Evolutionary conservation across 1,140 invertebrate species (phyloP), one percentile per base, ranked within the genome.

Genomic region (Mercenaria mercenaria): DNA sequence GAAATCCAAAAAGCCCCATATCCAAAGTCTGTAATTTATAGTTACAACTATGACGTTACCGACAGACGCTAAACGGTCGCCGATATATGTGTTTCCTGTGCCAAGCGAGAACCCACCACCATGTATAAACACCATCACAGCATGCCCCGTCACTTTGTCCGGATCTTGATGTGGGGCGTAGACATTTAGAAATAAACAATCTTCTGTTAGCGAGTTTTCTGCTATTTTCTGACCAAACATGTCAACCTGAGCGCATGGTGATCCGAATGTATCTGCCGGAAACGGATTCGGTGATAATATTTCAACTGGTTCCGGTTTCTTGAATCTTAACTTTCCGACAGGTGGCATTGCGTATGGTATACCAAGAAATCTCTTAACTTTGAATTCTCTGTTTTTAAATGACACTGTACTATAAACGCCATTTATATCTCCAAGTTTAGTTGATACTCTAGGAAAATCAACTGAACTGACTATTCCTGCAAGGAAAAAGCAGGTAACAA

Each of bases 281-380:
- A 43, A 47, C 23, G 72, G 72, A 64, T 64, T 64, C 26, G n/a
- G n/a, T 29, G 39, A 11, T 3, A 76, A 76, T n/a, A 13, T 95
- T 98, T 98, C 13, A 99, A 97, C 95, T 99, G 99, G 96, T 99
- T 98, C 97, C 99, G 99, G 91, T 97, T 98, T 90, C 99, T 96
- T 43, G n/a, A 76, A 76, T 50, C 72, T 41, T 0, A 47, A 23
- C 32, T 84, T 67, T 47, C 81, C 81, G 18, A 90, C 81, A 18
- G 88, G 88, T 3, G 88, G 81, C 41, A 85, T 77, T 32, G 88
- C 88, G 29, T n/a, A 90, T 3, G 88, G 29, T 20, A 61, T 59
- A 26, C 67, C 52, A 50, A 52, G 26, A 56, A 83, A 47, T 64
- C 84, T 72, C 86, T 83, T 43, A 34, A 32, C 23, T 10, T 39